These are phyloP conservation scores for Pholis gunnellus DNA, from an alignment of 2,113 vertebrate species.

Conservation along the genomic window DNA sequence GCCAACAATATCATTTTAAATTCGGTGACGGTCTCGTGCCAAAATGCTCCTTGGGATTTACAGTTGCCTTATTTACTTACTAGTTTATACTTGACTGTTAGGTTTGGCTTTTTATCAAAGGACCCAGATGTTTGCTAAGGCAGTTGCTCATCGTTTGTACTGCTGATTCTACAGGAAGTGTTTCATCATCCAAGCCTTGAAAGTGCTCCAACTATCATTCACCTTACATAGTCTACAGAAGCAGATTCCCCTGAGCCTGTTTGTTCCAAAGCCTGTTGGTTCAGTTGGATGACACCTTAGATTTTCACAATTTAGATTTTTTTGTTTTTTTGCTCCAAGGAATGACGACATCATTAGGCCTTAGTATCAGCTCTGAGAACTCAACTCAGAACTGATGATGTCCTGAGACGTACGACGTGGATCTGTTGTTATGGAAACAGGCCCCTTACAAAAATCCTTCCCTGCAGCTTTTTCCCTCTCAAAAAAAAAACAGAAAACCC, in stretches of 20 bases:
- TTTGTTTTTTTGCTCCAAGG: background rate
- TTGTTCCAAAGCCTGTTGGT: background rate
- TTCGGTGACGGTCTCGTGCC: background rate
- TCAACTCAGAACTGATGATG: conserved; percentile 18
- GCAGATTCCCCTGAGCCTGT: background rate
- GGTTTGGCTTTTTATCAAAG: background rate
- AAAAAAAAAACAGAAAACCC: background rate
- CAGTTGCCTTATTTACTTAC: background rate
- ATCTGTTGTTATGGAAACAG: conserved; percentile 71
- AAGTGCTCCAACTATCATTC: background rate
- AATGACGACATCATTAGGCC: background rate
- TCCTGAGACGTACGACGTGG: conserved; percentile 26
- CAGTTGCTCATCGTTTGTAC: background rate
- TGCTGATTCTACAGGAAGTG: background rate
- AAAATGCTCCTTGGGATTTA: background rate
- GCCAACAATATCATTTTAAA: too few relatives aligned
- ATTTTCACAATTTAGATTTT: background rate
- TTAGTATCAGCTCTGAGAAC: background rate
- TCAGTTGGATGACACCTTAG: background rate
- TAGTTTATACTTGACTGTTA: background rate
- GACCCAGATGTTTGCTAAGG: background rate
- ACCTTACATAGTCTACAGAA: background rate
- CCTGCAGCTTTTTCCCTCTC: conserved; percentile 9
- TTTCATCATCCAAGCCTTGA: background rate
- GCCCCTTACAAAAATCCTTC: conserved; percentile 34